phyloP scores from a whole-genome alignment of 2,888 invertebrate genomes.

The Caradrina kadenii region DNA sequence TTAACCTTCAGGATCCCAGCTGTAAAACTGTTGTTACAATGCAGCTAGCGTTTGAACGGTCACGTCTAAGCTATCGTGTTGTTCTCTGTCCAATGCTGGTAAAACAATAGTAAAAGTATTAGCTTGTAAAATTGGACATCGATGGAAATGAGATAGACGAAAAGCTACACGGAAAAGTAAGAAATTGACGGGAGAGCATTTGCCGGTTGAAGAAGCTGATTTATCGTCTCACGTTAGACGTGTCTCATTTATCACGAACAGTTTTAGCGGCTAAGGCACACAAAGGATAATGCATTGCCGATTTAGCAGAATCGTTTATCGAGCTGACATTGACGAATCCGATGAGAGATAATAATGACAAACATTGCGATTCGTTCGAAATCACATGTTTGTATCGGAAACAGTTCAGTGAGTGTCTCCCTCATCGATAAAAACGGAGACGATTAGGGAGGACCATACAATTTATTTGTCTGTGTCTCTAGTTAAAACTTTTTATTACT shows the following conservation, averaged over 20 bases:
- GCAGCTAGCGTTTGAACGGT: slow-evolving; percentile 60
- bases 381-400: slow-evolving; percentile 49
- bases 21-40: slow-evolving; percentile 68
- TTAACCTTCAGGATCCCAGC: slow-evolving; percentile 70
- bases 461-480: slow-evolving; percentile 68
- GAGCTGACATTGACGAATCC: slow-evolving; percentile 80
- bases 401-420: slow-evolving; percentile 42
- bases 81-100: slow-evolving; percentile 62
- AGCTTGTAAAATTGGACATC: slow-evolving; percentile 63
- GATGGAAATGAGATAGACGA: slow-evolving; percentile 67
- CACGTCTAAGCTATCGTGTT: slow-evolving; percentile 57
- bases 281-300: slow-evolving; percentile 80
- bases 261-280: slow-evolving; percentile 79
- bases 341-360: slow-evolving; percentile 70
- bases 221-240: slow-evolving; percentile 80
- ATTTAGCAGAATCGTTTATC: slow-evolving; percentile 78
- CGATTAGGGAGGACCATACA: slow-evolving; percentile 64
- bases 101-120: slow-evolving; percentile 49
- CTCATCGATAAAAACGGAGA: slow-evolving; percentile 56
- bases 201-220: slow-evolving; percentile 77
- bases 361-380: slow-evolving; percentile 40
- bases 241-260: slow-evolving; percentile 83
- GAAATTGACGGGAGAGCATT: slow-evolving; percentile 70
- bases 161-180: slow-evolving; percentile 63
- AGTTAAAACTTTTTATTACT: slow-evolving; percentile 71